Percentiles rank a stretch among this genome's conserved stretches.
Evolutionary conservation across 1,140 invertebrate species (phyloP).

Genomic region (Musca domestica): DNA sequence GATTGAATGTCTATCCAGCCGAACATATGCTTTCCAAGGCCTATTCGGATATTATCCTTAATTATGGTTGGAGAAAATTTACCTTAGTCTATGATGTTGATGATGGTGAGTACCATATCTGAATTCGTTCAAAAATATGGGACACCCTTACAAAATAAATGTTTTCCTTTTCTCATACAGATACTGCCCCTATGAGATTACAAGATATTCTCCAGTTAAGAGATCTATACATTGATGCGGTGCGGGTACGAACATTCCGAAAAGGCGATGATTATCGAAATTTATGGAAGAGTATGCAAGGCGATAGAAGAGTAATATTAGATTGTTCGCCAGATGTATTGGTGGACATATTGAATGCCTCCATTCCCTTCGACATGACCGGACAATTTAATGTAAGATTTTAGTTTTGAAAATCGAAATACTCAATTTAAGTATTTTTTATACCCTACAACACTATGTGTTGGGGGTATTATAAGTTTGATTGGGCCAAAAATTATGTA

Average conservation of each 20-base stretch:
- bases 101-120: constrained; percentile 55
- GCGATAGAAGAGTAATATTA: constrained; percentile 67
- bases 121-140: not conserved
- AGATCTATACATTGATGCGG: constrained; percentile 45
- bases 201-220: constrained; percentile 45
- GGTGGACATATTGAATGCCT: constrained; percentile 53
- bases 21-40: constrained; percentile 68
- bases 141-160: not conserved
- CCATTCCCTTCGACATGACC: constrained; percentile 42
- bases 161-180: constrained; percentile 51
- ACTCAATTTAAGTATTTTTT: no score
- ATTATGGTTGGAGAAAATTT: constrained; percentile 76
- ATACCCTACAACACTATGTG: no score
- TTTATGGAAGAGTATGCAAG: constrained; percentile 69
- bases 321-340: constrained; percentile 66
- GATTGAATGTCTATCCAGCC: constrained; percentile 73
- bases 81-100: constrained; percentile 81
- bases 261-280: constrained; percentile 55
- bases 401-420: no score
- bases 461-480: not conserved
- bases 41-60: constrained; percentile 69
- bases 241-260: constrained; percentile 59
- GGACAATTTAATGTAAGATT: constrained; percentile 44
- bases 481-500: no score
- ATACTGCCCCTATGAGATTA: constrained; percentile 35